Evolutionary conservation across 2,797 vertebrate species (phyloP).

Genomic region (Synanceia verrucosa): DNA sequence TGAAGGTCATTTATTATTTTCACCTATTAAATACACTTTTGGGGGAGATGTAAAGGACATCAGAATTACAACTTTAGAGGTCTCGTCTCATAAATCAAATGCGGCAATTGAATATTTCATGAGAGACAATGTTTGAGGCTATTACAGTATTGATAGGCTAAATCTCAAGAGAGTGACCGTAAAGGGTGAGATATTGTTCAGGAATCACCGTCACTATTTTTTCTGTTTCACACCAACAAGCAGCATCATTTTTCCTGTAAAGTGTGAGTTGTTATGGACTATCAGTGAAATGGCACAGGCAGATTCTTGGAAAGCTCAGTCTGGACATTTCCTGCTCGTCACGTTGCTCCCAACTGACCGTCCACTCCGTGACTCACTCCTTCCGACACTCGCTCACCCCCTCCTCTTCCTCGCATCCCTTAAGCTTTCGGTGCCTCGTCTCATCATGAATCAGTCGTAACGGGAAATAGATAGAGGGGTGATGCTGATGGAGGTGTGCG

Average conservation of each 20-base stretch:
- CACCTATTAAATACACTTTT: slow-evolving; percentile 26
- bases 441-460: slow-evolving; percentile 39
- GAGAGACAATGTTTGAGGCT: background rate
- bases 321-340: slow-evolving; percentile 54
- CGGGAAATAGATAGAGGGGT: slow-evolving; percentile 16
- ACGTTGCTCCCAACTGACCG: slow-evolving; percentile 41
- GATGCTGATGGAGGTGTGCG: slow-evolving; percentile 42
- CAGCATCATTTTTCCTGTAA: slow-evolving; percentile 33
- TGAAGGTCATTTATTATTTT: slow-evolving; percentile 33
- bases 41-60: slow-evolving; percentile 7
- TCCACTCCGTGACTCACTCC: slow-evolving; percentile 64
- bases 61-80: background rate
- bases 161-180: slow-evolving; percentile 9
- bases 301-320: slow-evolving; percentile 63
- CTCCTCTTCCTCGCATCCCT: slow-evolving; percentile 26
- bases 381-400: slow-evolving; percentile 35
- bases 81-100: slow-evolving; percentile 31
- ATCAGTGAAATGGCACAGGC: slow-evolving; percentile 48
- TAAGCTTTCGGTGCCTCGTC: slow-evolving; percentile 10
- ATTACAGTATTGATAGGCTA: background rate
- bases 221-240: background rate
- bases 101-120: slow-evolving; percentile 18
- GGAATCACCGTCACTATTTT: slow-evolving; percentile 25
- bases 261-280: slow-evolving; percentile 25
- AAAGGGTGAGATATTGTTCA: background rate